A percentile compares a stretch with the other conserved stretches of the same genome.
Conservation (phyloP, 2,113 vertebrate genomes). For the Alaudala cheleensis region DNA sequence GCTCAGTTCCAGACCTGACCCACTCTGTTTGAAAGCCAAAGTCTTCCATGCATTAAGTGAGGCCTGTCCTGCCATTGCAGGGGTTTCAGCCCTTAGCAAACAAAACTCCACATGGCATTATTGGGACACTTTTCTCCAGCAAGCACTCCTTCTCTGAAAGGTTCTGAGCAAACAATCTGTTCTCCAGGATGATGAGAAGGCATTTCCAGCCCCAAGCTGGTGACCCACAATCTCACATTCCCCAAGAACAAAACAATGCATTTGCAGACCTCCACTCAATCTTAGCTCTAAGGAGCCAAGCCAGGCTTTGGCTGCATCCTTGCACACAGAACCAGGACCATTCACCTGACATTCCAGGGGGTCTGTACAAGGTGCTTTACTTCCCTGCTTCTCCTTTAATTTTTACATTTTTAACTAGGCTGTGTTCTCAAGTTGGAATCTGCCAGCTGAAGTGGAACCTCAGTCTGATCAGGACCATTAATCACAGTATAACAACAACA, state of each 20-base stretch:
- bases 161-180: not conserved
- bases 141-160: not conserved
- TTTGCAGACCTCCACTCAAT: not conserved
- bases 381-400: not conserved
- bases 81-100: not conserved
- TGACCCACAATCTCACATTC: not conserved
- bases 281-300: not conserved
- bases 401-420: not conserved
- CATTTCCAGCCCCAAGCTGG: not conserved
- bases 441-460: not conserved
- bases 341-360: not conserved
- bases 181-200: not conserved
- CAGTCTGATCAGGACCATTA: not conserved
- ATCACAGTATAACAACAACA: not conserved
- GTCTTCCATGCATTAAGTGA: not conserved
- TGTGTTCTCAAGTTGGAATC: not conserved
- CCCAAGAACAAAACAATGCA: rapidly evolving
- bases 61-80: not conserved
- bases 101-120: not conserved
- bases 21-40: not conserved
- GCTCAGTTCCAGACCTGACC: not conserved
- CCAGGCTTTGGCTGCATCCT: not conserved
- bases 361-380: not conserved
- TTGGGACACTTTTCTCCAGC: not conserved
- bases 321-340: not conserved